Evolutionary conservation across 2,797 vertebrate species (phyloP).

Genomic region (Hippocampus kuda): DNA sequence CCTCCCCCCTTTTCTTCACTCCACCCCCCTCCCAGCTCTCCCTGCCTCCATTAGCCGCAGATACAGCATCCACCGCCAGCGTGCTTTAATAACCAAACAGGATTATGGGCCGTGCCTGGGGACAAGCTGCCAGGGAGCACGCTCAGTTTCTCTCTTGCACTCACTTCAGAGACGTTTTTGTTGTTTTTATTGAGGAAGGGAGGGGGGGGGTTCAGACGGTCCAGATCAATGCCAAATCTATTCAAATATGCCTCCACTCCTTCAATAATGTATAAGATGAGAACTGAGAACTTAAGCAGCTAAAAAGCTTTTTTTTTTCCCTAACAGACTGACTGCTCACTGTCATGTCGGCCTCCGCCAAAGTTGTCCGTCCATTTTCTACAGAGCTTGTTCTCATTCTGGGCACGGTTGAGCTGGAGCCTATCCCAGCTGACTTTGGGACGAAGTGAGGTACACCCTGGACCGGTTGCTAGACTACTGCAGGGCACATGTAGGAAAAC

Average conservation of each 20-base stretch:
- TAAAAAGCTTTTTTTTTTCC: background rate
- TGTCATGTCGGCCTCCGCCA: background rate
- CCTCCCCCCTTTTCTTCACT: slow-evolving; percentile 47
- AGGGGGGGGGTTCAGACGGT: slow-evolving; percentile 29
- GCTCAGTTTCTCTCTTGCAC: slow-evolving; percentile 60
- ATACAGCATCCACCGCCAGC: slow-evolving; percentile 71
- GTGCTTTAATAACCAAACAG: slow-evolving; percentile 79
- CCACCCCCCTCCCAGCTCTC: slow-evolving; percentile 54
- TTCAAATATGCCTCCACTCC: slow-evolving; percentile 35
- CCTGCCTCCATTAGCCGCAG: slow-evolving; percentile 71
- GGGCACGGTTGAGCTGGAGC: background rate
- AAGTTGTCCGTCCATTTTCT: background rate
- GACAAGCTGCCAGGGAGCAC: slow-evolving; percentile 66
- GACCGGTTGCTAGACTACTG: background rate
- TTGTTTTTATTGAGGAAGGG: slow-evolving; percentile 38
- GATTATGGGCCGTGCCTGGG: slow-evolving; percentile 71
- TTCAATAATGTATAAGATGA: slow-evolving; percentile 41
- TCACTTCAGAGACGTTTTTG: slow-evolving; percentile 55
- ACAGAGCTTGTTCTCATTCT: background rate
- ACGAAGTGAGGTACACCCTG: background rate
- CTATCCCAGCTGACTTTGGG: background rate
- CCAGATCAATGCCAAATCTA: slow-evolving; percentile 53
- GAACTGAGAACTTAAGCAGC: slow-evolving; percentile 38
- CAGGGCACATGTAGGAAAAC: background rate
- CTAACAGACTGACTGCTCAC: background rate